Conservation (phyloP, 2,797 vertebrate genomes). For the Sphenodon punctatus region DNA sequence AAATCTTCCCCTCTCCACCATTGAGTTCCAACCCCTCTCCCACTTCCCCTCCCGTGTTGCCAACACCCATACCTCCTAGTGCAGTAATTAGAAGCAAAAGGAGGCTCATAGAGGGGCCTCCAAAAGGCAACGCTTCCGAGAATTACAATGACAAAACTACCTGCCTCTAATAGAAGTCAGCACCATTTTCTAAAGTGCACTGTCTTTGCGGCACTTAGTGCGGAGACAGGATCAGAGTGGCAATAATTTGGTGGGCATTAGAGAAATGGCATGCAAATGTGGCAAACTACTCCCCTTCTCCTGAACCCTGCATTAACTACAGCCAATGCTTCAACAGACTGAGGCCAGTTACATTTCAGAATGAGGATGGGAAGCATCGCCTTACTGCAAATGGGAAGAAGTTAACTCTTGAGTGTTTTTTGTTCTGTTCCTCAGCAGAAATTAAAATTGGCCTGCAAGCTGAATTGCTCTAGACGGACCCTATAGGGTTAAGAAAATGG, state of each 20-base stretch:
- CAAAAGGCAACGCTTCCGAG: slow-evolving; percentile 58
- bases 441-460: rapidly evolving
- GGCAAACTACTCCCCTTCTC: background rate
- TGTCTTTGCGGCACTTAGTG: slow-evolving; percentile 16
- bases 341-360: background rate
- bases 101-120: slow-evolving; percentile 58
- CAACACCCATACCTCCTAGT: slow-evolving; percentile 61
- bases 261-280: slow-evolving; percentile 34
- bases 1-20: slow-evolving; percentile 68
- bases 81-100: slow-evolving; percentile 72
- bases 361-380: background rate
- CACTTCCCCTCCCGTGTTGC: slow-evolving; percentile 42
- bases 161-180: slow-evolving; percentile 54
- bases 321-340: background rate
- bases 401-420: background rate
- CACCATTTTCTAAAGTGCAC: slow-evolving; percentile 47
- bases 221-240: slow-evolving; percentile 22
- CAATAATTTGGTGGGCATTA: slow-evolving; percentile 30
- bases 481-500: background rate
- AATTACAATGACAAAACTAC: slow-evolving; percentile 54
- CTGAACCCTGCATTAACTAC: background rate
- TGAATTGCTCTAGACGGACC: background rate
- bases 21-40: slow-evolving; percentile 65
- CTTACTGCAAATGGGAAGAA: background rate
- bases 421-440: background rate